phyloP scores from a whole-genome alignment of 2,113 vertebrate species.

The Hipposideros armiger region DNA sequence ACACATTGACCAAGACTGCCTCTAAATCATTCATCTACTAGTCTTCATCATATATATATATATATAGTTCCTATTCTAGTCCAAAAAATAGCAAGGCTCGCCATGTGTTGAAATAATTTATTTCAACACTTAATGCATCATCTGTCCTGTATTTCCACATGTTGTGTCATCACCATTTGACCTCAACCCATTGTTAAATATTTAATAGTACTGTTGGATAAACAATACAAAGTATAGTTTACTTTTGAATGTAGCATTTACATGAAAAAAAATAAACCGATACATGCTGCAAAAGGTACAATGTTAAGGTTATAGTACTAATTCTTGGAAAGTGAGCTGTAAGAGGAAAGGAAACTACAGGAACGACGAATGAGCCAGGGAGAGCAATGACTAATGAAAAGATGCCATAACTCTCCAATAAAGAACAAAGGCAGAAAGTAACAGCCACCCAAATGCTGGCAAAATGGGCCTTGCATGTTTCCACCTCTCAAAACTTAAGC shows the following conservation, averaged over 20 bases:
- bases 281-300: constrained; percentile 46
- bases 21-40: neutral
- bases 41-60: neutral
- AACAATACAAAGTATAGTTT: constrained; percentile 82
- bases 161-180: constrained; percentile 79
- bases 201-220: constrained; percentile 78
- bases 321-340: neutral
- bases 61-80: constrained; percentile 41
- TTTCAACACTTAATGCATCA: constrained; percentile 78
- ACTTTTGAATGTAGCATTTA: constrained; percentile 77
- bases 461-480: neutral
- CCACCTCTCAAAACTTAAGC: neutral
- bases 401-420: neutral
- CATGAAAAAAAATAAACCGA: constrained; percentile 71
- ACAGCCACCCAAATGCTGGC: constrained; percentile 11
- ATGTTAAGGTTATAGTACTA: neutral
- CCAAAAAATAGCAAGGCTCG: constrained; percentile 55
- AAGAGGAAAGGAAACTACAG: neutral
- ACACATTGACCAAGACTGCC: constrained; percentile 6
- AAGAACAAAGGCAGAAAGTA: constrained; percentile 24
- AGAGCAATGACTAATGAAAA: constrained; percentile 16
- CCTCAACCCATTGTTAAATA: constrained; percentile 83
- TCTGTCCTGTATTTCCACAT: constrained; percentile 75
- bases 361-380: neutral
- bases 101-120: constrained; percentile 77